These are phyloP conservation scores for Hipposideros larvatus DNA, from an alignment of 2,797 vertebrate species.

Conservation along the genomic window DNA sequence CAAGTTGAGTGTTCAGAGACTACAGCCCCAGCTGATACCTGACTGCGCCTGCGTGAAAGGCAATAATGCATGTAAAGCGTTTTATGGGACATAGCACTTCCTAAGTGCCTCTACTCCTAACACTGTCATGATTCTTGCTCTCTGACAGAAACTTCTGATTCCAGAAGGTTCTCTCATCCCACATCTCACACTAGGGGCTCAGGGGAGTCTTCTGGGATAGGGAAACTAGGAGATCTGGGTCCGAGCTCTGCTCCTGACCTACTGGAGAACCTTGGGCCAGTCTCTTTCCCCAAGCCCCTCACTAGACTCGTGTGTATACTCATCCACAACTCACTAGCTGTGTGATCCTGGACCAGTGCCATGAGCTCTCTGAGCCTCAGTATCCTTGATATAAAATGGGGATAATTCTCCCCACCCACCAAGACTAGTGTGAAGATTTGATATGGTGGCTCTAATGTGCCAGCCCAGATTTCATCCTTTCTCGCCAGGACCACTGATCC, in stretches of 20 bases:
- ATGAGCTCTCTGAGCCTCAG: neutral
- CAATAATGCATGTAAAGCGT: neutral
- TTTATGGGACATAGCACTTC: neutral
- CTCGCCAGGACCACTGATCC: neutral
- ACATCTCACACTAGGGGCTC: neutral
- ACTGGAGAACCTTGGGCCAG: neutral
- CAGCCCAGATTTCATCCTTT: neutral
- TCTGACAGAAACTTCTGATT: neutral
- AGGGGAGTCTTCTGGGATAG: neutral
- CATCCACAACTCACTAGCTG: neutral
- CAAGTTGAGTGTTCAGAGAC: neutral
- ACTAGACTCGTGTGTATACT: neutral
- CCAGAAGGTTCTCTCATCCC: slow-evolving; percentile 21
- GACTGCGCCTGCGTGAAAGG: neutral
- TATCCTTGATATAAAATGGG: slow-evolving; percentile 2
- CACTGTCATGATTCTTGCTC: neutral
- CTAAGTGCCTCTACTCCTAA: neutral
- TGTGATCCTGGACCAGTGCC: neutral
- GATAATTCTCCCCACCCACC: neutral
- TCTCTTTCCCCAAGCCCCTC: neutral
- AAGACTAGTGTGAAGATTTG: neutral
- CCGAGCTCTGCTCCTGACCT: neutral
- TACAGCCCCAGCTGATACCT: neutral
- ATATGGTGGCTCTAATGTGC: neutral
- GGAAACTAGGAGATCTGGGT: neutral